Base-by-base conservation (phyloP, 1,140 invertebrate species). In the Tetramorium simillimum region DNA sequence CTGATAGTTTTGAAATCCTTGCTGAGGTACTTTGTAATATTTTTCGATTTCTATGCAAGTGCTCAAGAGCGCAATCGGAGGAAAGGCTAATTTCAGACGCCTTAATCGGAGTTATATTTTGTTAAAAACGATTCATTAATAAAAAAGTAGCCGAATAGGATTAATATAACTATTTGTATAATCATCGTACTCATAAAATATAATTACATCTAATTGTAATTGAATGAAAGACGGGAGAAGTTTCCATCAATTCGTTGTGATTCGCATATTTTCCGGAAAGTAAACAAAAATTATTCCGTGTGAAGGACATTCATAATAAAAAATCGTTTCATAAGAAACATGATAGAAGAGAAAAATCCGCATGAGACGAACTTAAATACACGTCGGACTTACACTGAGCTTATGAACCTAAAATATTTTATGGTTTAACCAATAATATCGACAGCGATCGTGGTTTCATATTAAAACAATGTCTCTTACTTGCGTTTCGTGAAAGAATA, bases 391-490 rank as follows among this genome's bases (percentile, higher is more conserved):
- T 80, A 70, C 43, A 72, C 10, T 67, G 51, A 81, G 65, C 21
- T 60, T 67, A 81, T 67, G 24, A 82, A 53, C 18, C 46, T 70
- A 82, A 58, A 82, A 82, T 72, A 72, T 82, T 72, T 72, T 72
- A 73, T 82, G 16, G 3, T 82, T 51, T 33, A 70, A 21, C 7
- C 3, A 53, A 28, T 40, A 58, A 46, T 14, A 49, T 40, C 10
- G 63, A 43, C 43, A 10, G n/a, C 24, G 16, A 62, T 33, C 58
- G 24, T 49, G 51, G 3, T 62, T 67, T 67, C 28, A 0, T 43
- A 81, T 58, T 70, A 69, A 51, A 58, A 65, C 46, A 51, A 53
- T 53, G 14, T 67, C 21, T 60, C 14, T 67, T 28, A 53, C 28
- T 33, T n/a, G 46, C 46, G n/a, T 3, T 33, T 80, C 21, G 12